Evolutionary conservation across 2,888 invertebrate genomes (phyloP), one percentile per base, ranked within the genome.

Genomic region (Pediacus dermestoides): DNA sequence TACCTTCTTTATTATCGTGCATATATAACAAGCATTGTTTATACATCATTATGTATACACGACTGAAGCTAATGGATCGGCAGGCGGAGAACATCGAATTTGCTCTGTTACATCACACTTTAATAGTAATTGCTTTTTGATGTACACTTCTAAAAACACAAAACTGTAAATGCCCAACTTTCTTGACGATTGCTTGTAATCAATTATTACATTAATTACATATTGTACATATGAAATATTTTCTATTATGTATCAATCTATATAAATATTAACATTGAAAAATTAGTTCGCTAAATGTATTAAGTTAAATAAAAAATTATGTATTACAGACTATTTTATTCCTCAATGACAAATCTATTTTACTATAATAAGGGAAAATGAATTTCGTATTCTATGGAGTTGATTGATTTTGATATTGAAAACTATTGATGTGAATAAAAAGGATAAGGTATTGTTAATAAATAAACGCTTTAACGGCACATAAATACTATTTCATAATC

Each of bases 171-270:
- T 35, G 28, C 28, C 28, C 22, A 36, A 36, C 28, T 22, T 31
- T 32, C 33, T 40, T n/a, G 23, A 32, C n/a, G 14, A 34, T 39
- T 49, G 36, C 34, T 39, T 43, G 30, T 32, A 35, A 37, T 31
- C 30, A 39, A 36, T 42, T 37, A 46, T 44, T 40, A n/a, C n/a
- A n/a, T 48, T 40, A 37, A 47, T 39, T 48, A 56, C 51, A 57
- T 53, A 57, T 49, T 57, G 57, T 58, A 54, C 42, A 56, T 56
- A 56, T 45, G 44, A 46, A 51, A 55, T 59, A 59, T 59, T 57
- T 58, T 57, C 56, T 57, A 57, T 56, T 49, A 52, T 55, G 53
- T 28, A 28, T 28, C 28, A 13, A 28, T 28, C 12, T 28, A 28
- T 28, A 55, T 55, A 51, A 45, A 49, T 53, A 52, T 53, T 9